phyloP scores from a whole-genome alignment of 2,113 vertebrate species.

The Hyla sarda region DNA sequence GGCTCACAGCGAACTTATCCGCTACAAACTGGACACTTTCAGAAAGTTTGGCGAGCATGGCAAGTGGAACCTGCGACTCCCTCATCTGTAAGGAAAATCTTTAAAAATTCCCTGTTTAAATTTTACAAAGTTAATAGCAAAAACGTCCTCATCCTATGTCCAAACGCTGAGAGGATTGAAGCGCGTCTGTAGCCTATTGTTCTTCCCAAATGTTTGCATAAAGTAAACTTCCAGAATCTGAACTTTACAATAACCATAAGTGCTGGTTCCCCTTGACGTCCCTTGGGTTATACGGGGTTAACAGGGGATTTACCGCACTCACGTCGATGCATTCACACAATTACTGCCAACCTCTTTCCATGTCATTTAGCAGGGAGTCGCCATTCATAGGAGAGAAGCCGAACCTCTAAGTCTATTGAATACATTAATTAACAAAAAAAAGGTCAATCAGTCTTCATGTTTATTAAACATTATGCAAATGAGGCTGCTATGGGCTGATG shows the following conservation, averaged over 20 bases:
- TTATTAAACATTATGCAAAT: constrained; percentile 85
- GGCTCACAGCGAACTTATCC: too few species aligned
- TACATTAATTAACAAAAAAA: constrained; percentile 80
- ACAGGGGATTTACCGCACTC: constrained; percentile 58
- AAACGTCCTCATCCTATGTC: too few species aligned
- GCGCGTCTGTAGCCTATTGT: not conserved
- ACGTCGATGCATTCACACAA: constrained; percentile 67
- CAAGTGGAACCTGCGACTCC: too few species aligned
- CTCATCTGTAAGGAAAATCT: too few species aligned
- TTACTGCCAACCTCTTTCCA: constrained; percentile 75
- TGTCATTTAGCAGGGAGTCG: constrained; percentile 81
- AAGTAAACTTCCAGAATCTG: not conserved
- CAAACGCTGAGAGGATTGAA: too few species aligned
- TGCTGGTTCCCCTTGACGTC: too few species aligned
- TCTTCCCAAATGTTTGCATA: not conserved
- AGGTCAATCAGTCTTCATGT: constrained; percentile 83
- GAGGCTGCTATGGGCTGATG: constrained; percentile 77
- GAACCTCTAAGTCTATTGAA: constrained; percentile 85
- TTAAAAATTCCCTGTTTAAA: too few species aligned
- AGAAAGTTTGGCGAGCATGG: too few species aligned
- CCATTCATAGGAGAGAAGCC: constrained; percentile 79
- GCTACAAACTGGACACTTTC: too few species aligned
- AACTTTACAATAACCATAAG: not conserved
- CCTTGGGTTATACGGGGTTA: not conserved
- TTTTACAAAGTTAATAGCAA: too few species aligned